Evolutionary conservation across 2,888 invertebrate genomes (phyloP).

Genomic region (Axea sp.): DNA sequence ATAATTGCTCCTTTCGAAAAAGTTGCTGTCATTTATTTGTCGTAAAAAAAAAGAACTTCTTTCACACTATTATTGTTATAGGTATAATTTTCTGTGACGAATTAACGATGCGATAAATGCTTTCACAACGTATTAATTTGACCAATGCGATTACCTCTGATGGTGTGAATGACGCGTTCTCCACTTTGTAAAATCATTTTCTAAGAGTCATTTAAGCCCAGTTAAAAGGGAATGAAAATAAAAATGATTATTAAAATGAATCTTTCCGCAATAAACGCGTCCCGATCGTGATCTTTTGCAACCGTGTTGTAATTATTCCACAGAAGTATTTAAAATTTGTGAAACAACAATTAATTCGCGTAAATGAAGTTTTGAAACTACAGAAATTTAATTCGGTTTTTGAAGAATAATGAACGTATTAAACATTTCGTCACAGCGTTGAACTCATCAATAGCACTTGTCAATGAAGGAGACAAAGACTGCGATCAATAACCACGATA

Average conservation of each 20-base stretch:
- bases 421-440: slow-evolving; percentile 13
- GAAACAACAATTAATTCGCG: slow-evolving; percentile 36
- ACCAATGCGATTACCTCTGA: slow-evolving; percentile 43
- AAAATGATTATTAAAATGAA: slow-evolving; percentile 34
- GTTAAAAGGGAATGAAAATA: slow-evolving; percentile 14
- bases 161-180: slow-evolving; percentile 27
- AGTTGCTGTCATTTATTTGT: too few relatives aligned
- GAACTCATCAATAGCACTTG: slow-evolving; percentile 12
- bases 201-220: slow-evolving; percentile 39
- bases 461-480: slow-evolving; percentile 6
- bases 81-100: slow-evolving; percentile 57
- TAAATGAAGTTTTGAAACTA: slow-evolving; percentile 23
- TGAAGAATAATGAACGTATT: slow-evolving; percentile 4
- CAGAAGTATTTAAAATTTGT: slow-evolving; percentile 21
- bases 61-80: slow-evolving; percentile 37
- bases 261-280: slow-evolving; percentile 46
- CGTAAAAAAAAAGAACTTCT: slow-evolving; percentile 18
- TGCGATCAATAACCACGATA: slow-evolving; percentile 37
- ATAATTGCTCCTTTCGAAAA: too few relatives aligned
- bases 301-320: slow-evolving; percentile 33
- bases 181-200: slow-evolving; percentile 50
- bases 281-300: slow-evolving; percentile 19
- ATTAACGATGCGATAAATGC: slow-evolving; percentile 59
- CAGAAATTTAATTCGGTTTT: slow-evolving; percentile 23
- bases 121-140: slow-evolving; percentile 55